A percentile compares a stretch with the other conserved stretches of the same genome.
These are phyloP conservation scores for Parasteatoda tepidariorum DNA, from an alignment of 1,140 invertebrate genomes.

Conservation along the genomic window DNA sequence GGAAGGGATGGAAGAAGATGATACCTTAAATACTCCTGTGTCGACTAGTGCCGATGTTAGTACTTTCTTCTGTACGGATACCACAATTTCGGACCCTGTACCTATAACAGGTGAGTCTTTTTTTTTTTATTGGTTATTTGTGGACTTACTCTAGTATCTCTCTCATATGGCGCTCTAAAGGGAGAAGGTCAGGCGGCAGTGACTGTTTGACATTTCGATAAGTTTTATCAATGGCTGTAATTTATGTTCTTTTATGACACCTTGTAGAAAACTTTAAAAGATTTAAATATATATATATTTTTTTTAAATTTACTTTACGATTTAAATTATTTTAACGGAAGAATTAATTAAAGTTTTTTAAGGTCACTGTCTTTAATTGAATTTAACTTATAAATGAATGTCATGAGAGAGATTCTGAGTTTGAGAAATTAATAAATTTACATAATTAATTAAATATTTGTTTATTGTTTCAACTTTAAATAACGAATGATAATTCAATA, in stretches of 20 bases:
- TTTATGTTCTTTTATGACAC: not conserved
- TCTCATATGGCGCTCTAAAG: not conserved
- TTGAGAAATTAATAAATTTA: too few relatives aligned
- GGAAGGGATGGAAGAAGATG: conserved; percentile 28
- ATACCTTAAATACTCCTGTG: conserved; percentile 62
- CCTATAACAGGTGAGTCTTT: conserved; percentile 61
- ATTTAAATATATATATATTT: too few relatives aligned
- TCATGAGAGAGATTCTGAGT: too few relatives aligned
- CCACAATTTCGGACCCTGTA: conserved; percentile 61
- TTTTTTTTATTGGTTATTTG: not conserved
- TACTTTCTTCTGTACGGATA: conserved; percentile 61
- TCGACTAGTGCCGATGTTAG: conserved; percentile 58
- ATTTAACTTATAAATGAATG: too few relatives aligned
- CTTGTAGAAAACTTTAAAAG: too few relatives aligned
- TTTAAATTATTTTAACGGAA: too few relatives aligned
- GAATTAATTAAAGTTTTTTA: too few relatives aligned
- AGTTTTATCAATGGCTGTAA: conserved; percentile 35
- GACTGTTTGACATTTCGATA: conserved; percentile 57
- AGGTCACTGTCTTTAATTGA: too few relatives aligned
- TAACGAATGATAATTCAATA: too few relatives aligned
- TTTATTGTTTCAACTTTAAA: too few relatives aligned
- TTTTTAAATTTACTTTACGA: too few relatives aligned
- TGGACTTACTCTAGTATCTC: not conserved
- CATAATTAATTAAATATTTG: too few relatives aligned
- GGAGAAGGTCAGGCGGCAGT: conserved; percentile 44